phyloP scores from a whole-genome alignment of 2,113 vertebrate genomes.

The Cebus imitator region DNA sequence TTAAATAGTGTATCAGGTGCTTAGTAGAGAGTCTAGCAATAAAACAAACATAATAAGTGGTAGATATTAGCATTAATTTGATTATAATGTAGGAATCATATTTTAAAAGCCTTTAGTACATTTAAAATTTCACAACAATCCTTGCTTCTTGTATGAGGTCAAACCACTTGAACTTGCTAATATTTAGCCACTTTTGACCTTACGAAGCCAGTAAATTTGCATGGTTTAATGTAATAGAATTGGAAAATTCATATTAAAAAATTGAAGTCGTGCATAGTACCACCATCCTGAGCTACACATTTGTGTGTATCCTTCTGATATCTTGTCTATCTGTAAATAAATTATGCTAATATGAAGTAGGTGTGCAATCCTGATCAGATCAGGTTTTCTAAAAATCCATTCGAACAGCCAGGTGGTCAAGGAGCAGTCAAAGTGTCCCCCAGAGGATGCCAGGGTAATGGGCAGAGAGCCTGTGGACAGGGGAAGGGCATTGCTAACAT shows the following conservation, averaged over 20 bases:
- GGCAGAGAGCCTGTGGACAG: accelerated
- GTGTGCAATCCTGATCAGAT: not conserved
- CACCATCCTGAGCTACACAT: not conserved
- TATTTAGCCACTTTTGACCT: not conserved
- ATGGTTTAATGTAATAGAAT: not conserved
- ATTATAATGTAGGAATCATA: not conserved
- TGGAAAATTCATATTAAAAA: not conserved
- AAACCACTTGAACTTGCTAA: not conserved
- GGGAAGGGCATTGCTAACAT: no score
- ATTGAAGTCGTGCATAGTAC: not conserved
- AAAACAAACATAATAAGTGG: not conserved
- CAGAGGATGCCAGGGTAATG: not conserved
- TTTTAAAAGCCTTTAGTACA: not conserved
- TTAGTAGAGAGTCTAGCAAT: not conserved
- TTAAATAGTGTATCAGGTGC: not conserved
- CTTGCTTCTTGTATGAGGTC: not conserved
- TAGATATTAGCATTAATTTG: not conserved
- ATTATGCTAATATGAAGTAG: not conserved
- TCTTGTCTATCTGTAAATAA: not conserved
- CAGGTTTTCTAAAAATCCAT: not conserved
- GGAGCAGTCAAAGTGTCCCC: not conserved
- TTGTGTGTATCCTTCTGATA: not conserved
- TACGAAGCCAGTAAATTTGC: not conserved
- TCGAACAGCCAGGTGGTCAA: not conserved
- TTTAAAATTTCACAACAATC: not conserved